Percentiles rank a stretch among this genome's conserved stretches.
These are phyloP conservation scores for Timandra comae DNA, from an alignment of 2,888 invertebrate species.

Conservation along the genomic window DNA sequence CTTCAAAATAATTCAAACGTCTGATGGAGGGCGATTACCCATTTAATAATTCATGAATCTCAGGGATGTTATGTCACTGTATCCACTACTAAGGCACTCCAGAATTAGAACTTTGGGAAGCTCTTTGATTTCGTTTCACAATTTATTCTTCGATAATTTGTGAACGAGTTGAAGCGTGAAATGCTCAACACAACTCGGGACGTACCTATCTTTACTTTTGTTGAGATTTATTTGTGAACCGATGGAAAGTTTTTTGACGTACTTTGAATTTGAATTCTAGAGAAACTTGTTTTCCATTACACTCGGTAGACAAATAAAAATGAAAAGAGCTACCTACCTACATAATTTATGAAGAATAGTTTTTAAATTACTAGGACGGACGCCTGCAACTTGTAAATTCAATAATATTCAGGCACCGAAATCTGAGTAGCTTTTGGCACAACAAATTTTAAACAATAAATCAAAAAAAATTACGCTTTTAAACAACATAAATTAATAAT, in stretches of 20 bases:
- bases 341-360: too few species aligned
- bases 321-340: too few species aligned
- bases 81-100: slow-evolving; percentile 35
- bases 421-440: too few species aligned
- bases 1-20: slow-evolving; percentile 66
- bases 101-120: slow-evolving; percentile 31
- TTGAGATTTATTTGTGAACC: too few species aligned
- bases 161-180: slow-evolving; percentile 27
- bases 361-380: too few species aligned
- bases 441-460: too few species aligned
- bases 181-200: slow-evolving; percentile 11
- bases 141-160: slow-evolving; percentile 35
- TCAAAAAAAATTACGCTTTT: too few species aligned
- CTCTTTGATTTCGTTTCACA: slow-evolving; percentile 50
- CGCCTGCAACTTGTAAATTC: too few species aligned
- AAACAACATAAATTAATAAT: too few species aligned
- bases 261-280: not conserved
- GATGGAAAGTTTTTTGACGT: slow-evolving; percentile 3
- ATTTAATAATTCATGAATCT: slow-evolving; percentile 64
- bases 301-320: too few species aligned
- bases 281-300: too few species aligned
- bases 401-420: too few species aligned
- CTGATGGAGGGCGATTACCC: slow-evolving; percentile 49
- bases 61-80: slow-evolving; percentile 47
- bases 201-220: slow-evolving; percentile 12